Evolutionary conservation across 2,888 invertebrate species (phyloP).

Genomic region (Conomelus anceps): DNA sequence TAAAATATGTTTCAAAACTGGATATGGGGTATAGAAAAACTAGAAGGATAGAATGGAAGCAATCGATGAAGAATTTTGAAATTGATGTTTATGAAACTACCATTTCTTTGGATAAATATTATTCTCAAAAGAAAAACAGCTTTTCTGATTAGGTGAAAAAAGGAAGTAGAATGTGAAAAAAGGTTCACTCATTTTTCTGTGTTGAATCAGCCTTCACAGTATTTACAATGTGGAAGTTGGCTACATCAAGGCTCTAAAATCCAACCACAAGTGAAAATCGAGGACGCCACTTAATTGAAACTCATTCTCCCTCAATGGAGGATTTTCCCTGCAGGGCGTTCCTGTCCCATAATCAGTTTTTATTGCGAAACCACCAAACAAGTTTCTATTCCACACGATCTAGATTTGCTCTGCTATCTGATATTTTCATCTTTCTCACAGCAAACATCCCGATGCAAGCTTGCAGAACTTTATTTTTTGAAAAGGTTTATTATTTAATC

Average conservation of each 20-base stretch:
- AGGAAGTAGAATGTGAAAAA: not conserved
- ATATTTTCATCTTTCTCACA: not conserved
- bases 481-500: not conserved
- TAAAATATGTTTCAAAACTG: too few relatives aligned
- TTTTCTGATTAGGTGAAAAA: not conserved
- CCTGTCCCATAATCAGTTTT: not conserved
- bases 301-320: not conserved
- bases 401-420: not conserved
- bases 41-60: too few relatives aligned
- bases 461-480: too few relatives aligned
- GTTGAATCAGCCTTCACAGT: not conserved
- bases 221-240: not conserved
- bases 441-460: not conserved
- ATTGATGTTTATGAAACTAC: too few relatives aligned
- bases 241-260: not conserved
- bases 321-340: not conserved
- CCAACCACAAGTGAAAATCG: not conserved
- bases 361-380: not conserved
- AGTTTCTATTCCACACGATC: not conserved
- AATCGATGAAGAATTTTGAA: too few relatives aligned
- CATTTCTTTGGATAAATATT: too few relatives aligned
- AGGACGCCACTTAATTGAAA: not conserved
- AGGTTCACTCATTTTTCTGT: not conserved
- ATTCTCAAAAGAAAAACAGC: not conserved
- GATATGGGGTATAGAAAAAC: not conserved